Evolutionary conservation across 2,888 invertebrate genomes (phyloP), one percentile per base, ranked within the genome.

Genomic region (Acrobasis suavella): DNA sequence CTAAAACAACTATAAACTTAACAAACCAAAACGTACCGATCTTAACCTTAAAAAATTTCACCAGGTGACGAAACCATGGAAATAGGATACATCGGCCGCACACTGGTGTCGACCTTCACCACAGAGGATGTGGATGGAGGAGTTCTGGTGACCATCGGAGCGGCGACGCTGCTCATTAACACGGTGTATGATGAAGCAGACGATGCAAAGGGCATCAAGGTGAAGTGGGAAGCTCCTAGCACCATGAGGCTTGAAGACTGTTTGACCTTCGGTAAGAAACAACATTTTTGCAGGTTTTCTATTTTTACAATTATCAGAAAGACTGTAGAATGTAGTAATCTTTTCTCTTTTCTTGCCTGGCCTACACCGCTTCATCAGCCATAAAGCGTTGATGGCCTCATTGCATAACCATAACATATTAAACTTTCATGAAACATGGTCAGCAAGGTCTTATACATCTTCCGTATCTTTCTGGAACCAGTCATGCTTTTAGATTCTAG

Each of bases 211-310:
- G 90, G 87, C 2, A 80, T 92, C 64, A 85, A 85, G 68, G 71
- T 92, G 58, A 75, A 71, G 7, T 92, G 92, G 92, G 76, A 84
- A 5, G 81, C 85, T 0, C 69, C 75, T 0, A 71, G 78, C 0
- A 64, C 67, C 0, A 73, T 76, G 1, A 80, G 91, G 58, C 75
- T 92, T 16, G 89, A 92, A 63, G 94, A 94, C 71, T 94, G 94
- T 70, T 83, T 91, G 66, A 82, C 88, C 72, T 89, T 94, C 68
- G 88, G 90, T 85, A 75, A 79, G 74, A 14, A 16, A 42, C n/a
- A 46, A 16, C 2, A 3, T 9, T 42, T 42, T 1, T 3, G 1
- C 1, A 12, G 12, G 1, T 14, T 12, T 10, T 1, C 10, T 5
- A 10, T 5, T 22, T 22, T 3, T 22, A 22, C 22, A 3, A 22